Conservation (phyloP, 2,888 invertebrate species). For the Dorcus hopei region DNA sequence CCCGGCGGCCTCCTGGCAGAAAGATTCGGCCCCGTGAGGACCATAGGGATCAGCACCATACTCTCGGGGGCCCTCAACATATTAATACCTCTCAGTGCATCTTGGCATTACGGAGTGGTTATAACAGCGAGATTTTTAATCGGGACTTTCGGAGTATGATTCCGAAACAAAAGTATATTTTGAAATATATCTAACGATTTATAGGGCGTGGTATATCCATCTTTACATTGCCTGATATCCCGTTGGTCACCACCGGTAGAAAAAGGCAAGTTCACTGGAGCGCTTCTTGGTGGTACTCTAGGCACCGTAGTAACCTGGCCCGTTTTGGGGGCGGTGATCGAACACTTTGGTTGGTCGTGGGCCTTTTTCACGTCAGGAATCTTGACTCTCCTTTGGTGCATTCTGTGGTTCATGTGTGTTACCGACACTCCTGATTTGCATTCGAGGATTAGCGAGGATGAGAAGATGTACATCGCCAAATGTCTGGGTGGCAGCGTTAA, state of each 20-base stretch:
- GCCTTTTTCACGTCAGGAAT: constrained; percentile 42
- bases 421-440: constrained; percentile 56
- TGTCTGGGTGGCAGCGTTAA: constrained; percentile 58
- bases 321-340: constrained; percentile 47
- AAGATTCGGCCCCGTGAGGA: constrained; percentile 59
- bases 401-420: constrained; percentile 53
- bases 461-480: constrained; percentile 53
- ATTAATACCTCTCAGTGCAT: constrained; percentile 59
- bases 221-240: constrained; percentile 43
- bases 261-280: constrained; percentile 51
- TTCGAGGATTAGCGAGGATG: constrained; percentile 52
- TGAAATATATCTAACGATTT: constrained; percentile 6
- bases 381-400: constrained; percentile 39
- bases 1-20: constrained; percentile 67
- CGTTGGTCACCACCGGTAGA: constrained; percentile 53
- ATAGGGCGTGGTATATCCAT: constrained; percentile 45
- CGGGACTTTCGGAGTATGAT: constrained; percentile 61
- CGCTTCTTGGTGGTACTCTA: constrained; percentile 51
- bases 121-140: constrained; percentile 59
- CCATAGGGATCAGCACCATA: constrained; percentile 55
- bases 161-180: background rate
- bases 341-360: constrained; percentile 43
- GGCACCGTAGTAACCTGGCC: constrained; percentile 54
- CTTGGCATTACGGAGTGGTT: constrained; percentile 55
- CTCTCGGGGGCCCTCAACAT: constrained; percentile 57